phyloP scores from a whole-genome alignment of 2,888 invertebrate species.

The Tryphoninae sp. region DNA sequence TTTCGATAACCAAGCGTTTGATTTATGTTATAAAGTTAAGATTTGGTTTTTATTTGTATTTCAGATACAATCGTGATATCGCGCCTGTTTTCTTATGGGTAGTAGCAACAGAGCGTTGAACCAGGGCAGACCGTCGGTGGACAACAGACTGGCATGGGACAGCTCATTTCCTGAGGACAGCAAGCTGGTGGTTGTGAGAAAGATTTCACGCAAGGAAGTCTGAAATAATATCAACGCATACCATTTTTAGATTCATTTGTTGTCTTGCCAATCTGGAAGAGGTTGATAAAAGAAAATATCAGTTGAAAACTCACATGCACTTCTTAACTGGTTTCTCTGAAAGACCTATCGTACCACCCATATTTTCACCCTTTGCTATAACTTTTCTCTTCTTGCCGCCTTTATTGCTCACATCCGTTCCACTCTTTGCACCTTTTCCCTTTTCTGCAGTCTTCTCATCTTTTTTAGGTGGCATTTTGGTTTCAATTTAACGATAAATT shows the following conservation, averaged over 20 bases:
- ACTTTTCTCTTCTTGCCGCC: constrained; percentile 47
- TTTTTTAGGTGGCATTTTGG: constrained; percentile 58
- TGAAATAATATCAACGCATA: constrained; percentile 17
- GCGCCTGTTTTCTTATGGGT: constrained; percentile 13
- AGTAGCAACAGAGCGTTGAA: constrained; percentile 49
- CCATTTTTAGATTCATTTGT: not conserved
- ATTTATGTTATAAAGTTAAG: not conserved
- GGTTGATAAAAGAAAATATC: not conserved
- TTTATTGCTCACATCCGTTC: constrained; percentile 30
- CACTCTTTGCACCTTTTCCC: constrained; percentile 1
- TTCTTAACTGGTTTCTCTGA: constrained; percentile 60
- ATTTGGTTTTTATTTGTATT: constrained; percentile 7
- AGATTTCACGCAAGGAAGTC: constrained; percentile 53
- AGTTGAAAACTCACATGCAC: constrained; percentile 56
- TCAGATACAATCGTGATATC: constrained; percentile 25
- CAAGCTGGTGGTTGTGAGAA: constrained; percentile 44
- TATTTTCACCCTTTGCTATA: constrained; percentile 64
- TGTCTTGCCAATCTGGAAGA: not conserved
- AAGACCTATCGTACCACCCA: constrained; percentile 66
- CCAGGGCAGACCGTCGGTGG: constrained; percentile 38
- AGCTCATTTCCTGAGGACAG: constrained; percentile 47
- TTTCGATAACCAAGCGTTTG: not conserved
- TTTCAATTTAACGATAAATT: not conserved
- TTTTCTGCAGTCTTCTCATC: not conserved
- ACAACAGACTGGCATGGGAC: constrained; percentile 48